These are phyloP conservation scores for Indicator indicator DNA, from an alignment of 2,113 vertebrate species.

Conservation along the genomic window DNA sequence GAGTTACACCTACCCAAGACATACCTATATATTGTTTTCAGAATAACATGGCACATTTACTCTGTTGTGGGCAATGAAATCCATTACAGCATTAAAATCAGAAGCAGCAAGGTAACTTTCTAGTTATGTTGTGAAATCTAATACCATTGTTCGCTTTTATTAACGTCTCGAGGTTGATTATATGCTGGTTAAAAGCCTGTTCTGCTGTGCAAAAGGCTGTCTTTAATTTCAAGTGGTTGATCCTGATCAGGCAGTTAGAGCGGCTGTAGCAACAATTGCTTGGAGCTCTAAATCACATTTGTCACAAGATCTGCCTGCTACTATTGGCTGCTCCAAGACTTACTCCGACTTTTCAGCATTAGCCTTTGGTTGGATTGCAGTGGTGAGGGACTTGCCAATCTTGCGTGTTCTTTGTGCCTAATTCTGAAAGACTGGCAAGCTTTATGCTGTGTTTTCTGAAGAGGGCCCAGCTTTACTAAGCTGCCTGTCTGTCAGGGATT, in stretches of 20 bases:
- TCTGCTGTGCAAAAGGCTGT: neutral
- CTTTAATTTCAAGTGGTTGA: conserved; percentile 28
- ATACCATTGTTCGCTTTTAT: conserved; percentile 15
- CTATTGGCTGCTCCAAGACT: conserved; percentile 26
- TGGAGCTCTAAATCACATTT: conserved; percentile 6
- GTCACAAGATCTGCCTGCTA: conserved; percentile 30
- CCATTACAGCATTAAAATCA: conserved; percentile 12
- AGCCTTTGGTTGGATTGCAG: conserved; percentile 40
- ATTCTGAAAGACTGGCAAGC: conserved; percentile 70
- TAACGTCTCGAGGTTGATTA: neutral
- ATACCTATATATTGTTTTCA: neutral
- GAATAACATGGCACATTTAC: neutral
- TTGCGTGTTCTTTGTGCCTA: conserved; percentile 61
- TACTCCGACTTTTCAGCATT: neutral
- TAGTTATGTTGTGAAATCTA: conserved; percentile 35
- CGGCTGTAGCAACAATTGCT: neutral
- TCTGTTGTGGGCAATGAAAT: neutral
- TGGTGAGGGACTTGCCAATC: conserved; percentile 25
- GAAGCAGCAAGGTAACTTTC: conserved; percentile 33
- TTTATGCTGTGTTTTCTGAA: conserved; percentile 65
- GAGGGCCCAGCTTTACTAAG: conserved; percentile 70
- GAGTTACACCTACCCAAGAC: neutral
- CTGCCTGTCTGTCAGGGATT: conserved; percentile 80
- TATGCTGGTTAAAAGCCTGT: neutral
- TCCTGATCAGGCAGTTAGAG: conserved; percentile 35